Conservation (phyloP, 2,113 vertebrate species). For the Megalops atlanticus region DNA sequence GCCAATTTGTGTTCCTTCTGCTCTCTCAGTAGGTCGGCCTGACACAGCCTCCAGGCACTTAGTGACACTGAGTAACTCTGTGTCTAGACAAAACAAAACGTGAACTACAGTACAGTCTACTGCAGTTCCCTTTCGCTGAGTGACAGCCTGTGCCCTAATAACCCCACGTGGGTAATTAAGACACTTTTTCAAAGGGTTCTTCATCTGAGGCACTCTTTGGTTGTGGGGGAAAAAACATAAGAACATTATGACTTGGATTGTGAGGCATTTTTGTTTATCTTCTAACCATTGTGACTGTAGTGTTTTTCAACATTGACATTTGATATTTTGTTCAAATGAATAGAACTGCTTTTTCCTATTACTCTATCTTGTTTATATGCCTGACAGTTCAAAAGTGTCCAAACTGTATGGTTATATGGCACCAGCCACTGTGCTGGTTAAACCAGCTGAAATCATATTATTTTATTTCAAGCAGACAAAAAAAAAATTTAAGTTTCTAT, state of each 20-base stretch:
- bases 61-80: not conserved
- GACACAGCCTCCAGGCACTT: slow-evolving; percentile 40
- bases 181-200: not conserved
- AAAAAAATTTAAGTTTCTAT: not conserved
- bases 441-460: not conserved
- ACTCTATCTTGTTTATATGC: not conserved
- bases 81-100: slow-evolving; percentile 36
- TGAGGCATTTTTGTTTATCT: not conserved
- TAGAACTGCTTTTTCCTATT: too few species aligned
- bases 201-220: not conserved
- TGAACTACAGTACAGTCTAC: not conserved
- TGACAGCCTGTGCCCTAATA: not conserved
- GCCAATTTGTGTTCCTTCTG: slow-evolving; percentile 27
- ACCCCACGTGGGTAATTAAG: not conserved
- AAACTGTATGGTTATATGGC: not conserved
- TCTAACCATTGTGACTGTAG: too few species aligned
- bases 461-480: not conserved
- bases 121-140: slow-evolving; percentile 18
- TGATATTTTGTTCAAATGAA: too few species aligned
- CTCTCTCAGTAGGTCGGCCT: slow-evolving; percentile 41
- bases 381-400: not conserved
- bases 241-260: not conserved
- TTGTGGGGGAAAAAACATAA: not conserved
- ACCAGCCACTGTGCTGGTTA: not conserved
- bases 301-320: too few species aligned